phyloP scores from a whole-genome alignment of 2,888 invertebrate genomes.

The Tenthredo livida region DNA sequence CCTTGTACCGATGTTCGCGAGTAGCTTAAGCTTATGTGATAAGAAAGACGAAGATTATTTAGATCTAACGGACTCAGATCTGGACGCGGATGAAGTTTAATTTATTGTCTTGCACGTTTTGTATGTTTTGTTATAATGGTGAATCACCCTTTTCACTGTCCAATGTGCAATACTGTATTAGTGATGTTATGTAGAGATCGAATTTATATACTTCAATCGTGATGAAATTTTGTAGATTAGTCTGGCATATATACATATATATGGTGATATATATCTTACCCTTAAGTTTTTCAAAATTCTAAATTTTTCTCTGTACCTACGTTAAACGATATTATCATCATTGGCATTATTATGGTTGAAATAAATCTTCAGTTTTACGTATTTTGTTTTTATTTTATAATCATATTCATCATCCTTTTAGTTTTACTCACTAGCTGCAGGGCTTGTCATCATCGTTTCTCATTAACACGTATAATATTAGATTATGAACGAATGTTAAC shows the following conservation, averaged over 20 bases:
- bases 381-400: constrained; percentile 32
- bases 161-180: constrained; percentile 19
- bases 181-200: constrained; percentile 6
- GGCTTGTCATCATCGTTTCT: neutral
- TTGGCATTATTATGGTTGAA: constrained; percentile 3
- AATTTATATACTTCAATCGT: neutral
- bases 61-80: neutral
- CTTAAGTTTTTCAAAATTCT: neutral
- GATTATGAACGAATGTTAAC: neutral
- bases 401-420: constrained; percentile 31
- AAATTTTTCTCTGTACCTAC: neutral
- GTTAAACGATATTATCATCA: neutral
- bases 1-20: constrained; percentile 43
- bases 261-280: neutral
- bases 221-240: neutral
- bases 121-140: neutral
- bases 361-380: constrained; percentile 32
- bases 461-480: neutral
- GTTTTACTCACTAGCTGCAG: neutral
- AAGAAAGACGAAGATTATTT: neutral
- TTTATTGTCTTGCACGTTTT: neutral
- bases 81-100: constrained; percentile 21
- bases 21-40: constrained; percentile 15
- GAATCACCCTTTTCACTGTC: neutral
- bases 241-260: too few relatives aligned